A percentile compares a stretch with the other conserved stretches of the same genome.
These are phyloP conservation scores for Dusona sp. DNA, from an alignment of 2,888 invertebrate species.

Conservation along the genomic window DNA sequence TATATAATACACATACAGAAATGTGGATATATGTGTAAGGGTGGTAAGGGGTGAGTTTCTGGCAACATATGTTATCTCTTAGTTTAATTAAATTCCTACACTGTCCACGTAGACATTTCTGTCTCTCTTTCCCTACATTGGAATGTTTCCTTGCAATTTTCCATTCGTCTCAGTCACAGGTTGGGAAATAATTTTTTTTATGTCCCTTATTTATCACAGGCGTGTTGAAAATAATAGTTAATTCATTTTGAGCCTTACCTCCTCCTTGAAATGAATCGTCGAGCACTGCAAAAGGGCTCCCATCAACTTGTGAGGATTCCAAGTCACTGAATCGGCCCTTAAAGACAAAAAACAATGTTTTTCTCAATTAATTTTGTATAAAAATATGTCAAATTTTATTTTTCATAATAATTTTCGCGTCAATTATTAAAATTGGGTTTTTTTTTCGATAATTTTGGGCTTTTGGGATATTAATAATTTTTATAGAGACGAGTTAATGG, in stretches of 20 bases:
- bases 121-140: conserved; percentile 70
- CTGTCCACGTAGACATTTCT: conserved; percentile 71
- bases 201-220: conserved; percentile 14
- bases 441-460: background rate
- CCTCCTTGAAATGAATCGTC: conserved; percentile 97
- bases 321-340: conserved; percentile 98
- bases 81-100: conserved; percentile 89
- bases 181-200: conserved; percentile 43
- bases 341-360: conserved; percentile 73
- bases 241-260: conserved; percentile 88
- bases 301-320: conserved; percentile 99
- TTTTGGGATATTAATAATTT: background rate
- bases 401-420: no score
- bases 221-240: background rate
- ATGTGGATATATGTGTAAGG: conserved; percentile 6
- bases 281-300: conserved; percentile 98
- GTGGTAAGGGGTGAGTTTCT: conserved; percentile 66
- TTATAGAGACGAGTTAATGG: conserved; percentile 33
- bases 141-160: conserved; percentile 74
- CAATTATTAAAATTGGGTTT: background rate
- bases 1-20: background rate
- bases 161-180: conserved; percentile 48
- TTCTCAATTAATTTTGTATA: background rate
- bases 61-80: conserved; percentile 85
- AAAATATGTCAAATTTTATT: background rate